Evolutionary conservation across 2,113 vertebrate genomes (phyloP).

Genomic region (Rhineura floridana): DNA sequence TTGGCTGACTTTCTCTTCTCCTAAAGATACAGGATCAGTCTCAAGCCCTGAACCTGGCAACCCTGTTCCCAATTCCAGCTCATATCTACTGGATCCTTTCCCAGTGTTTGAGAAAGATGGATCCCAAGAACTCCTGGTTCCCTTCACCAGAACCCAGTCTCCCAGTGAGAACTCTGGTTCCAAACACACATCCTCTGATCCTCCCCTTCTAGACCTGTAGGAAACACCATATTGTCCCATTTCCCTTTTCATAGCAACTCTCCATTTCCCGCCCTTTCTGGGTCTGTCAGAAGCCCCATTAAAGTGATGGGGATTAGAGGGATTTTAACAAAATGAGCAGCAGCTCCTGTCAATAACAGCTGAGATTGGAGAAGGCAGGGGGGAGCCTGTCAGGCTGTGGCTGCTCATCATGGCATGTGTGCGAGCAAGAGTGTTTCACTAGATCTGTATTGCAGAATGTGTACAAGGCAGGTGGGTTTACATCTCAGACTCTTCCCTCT

Average conservation of each 20-base stretch:
- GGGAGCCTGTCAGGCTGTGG: not conserved
- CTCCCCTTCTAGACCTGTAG: not conserved
- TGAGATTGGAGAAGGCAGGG: not conserved
- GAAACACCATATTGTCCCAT: not conserved
- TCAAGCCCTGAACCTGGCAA: no score
- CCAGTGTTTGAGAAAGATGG: not conserved
- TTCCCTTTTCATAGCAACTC: not conserved
- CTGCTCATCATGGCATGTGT: not conserved
- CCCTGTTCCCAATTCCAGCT: not conserved
- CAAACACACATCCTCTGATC: not conserved
- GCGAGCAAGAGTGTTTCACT: not conserved
- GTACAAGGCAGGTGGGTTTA: not conserved
- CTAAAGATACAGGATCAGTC: no score
- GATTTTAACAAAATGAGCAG: constrained; percentile 22
- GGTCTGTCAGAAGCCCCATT: constrained; percentile 29
- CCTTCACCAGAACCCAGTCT: not conserved
- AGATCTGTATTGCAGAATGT: not conserved
- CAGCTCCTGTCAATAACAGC: not conserved
- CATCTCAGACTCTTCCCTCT: not conserved
- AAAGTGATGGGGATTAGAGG: constrained; percentile 24
- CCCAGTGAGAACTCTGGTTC: not conserved
- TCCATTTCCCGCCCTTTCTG: not conserved
- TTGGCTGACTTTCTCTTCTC: no score
- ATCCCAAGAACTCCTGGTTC: not conserved
- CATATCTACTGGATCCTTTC: not conserved